A percentile compares a stretch with the other conserved stretches of the same genome.
Evolutionary conservation across 2,888 invertebrate genomes (phyloP).

Genomic region (Periphyllus acericola): DNA sequence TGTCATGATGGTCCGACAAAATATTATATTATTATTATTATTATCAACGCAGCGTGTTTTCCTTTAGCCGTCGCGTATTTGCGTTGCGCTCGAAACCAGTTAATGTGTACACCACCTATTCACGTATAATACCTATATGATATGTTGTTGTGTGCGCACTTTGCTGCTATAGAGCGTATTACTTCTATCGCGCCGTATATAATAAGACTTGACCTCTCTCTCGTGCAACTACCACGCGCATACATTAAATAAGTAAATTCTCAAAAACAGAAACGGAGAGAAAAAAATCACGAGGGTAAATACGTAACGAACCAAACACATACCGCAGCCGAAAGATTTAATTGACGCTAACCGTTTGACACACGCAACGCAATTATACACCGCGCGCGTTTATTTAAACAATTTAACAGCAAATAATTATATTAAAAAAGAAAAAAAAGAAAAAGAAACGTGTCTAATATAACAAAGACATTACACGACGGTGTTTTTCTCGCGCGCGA

Average conservation of each 20-base stretch:
- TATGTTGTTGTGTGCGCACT: too few species aligned
- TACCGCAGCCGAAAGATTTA: neutral
- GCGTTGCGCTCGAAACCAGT: conserved; percentile 52
- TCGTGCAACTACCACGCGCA: neutral
- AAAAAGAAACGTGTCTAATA: neutral
- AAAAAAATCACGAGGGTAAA: neutral
- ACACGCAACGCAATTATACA: neutral
- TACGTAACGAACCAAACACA: neutral
- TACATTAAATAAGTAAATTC: neutral
- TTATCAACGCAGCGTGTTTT: conserved; percentile 34
- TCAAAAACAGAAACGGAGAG: neutral
- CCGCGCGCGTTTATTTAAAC: neutral
- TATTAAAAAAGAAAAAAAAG: neutral
- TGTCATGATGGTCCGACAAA: conserved; percentile 25
- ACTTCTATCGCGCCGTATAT: neutral
- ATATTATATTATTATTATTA: conserved; percentile 44
- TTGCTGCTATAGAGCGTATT: neutral
- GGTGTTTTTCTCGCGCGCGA: neutral
- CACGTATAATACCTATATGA: neutral
- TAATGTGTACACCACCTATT: neutral
- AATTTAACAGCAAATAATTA: neutral
- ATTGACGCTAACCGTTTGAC: neutral
- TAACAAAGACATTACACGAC: neutral
- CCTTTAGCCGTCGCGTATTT: conserved; percentile 45
- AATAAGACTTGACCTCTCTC: neutral